Conservation (phyloP, 2,888 invertebrate genomes). For the Chymomyza caudatula region DNA sequence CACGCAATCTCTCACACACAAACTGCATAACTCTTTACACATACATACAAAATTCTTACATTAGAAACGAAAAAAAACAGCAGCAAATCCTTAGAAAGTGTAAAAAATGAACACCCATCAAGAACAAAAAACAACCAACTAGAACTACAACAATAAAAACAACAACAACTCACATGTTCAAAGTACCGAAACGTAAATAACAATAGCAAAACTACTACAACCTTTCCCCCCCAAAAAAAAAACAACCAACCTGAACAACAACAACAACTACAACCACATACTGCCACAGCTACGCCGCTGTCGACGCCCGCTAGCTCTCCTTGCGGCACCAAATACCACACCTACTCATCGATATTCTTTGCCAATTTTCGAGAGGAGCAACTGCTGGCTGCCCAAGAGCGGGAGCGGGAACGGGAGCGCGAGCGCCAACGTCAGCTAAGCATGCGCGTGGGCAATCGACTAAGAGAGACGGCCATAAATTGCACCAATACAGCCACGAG, state of each 20-base stretch:
- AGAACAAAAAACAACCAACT: constrained; percentile 42
- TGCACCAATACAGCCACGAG: constrained; percentile 48
- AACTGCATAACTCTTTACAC: constrained; percentile 1
- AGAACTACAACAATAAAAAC: constrained; percentile 42
- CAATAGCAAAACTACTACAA: constrained; percentile 75
- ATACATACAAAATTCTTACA: neutral
- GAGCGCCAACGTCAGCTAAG: constrained; percentile 46
- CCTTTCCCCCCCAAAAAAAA: constrained; percentile 53
- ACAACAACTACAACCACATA: constrained; percentile 41
- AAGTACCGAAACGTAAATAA: constrained; percentile 72
- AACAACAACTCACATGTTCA: constrained; percentile 58
- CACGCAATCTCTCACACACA: constrained; percentile 19
- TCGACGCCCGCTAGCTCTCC: constrained; percentile 77
- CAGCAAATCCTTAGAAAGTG: constrained; percentile 58
- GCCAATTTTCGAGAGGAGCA: constrained; percentile 75
- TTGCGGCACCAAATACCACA: constrained; percentile 76
- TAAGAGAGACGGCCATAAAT: constrained; percentile 74
- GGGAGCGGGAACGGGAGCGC: constrained; percentile 44
- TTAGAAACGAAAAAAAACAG: constrained; percentile 41
- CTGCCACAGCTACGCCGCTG: constrained; percentile 73
- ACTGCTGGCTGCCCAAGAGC: constrained; percentile 60
- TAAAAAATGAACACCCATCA: constrained; percentile 38
- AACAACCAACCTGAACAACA: constrained; percentile 41
- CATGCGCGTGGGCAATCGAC: constrained; percentile 69
- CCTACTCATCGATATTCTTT: constrained; percentile 76